Evolutionary conservation across 2,888 invertebrate genomes (phyloP).

Genomic region (Rhagonycha fulva): DNA sequence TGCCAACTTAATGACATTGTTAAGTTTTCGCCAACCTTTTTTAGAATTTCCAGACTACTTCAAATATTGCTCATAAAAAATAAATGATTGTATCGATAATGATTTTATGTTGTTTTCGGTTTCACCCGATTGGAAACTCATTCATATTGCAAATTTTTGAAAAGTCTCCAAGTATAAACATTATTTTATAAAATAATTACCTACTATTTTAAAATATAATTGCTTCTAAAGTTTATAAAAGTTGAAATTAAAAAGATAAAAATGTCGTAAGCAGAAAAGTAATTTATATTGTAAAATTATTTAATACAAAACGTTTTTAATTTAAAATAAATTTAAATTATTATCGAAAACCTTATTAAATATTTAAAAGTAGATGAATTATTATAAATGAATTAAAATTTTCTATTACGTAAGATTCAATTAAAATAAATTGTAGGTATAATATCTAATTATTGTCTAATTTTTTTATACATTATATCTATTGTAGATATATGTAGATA

Average conservation of each 20-base stretch:
- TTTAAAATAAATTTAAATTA: background rate
- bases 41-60: constrained; percentile 18
- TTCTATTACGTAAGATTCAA: too few relatives aligned
- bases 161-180: background rate
- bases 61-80: constrained; percentile 1
- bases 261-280: background rate
- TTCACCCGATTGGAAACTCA: background rate
- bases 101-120: background rate
- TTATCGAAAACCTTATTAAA: too few relatives aligned
- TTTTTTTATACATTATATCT: too few relatives aligned
- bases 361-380: background rate
- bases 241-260: background rate
- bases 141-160: background rate
- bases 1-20: constrained; percentile 52
- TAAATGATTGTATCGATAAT: background rate
- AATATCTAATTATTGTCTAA: too few relatives aligned
- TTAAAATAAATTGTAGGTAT: too few relatives aligned
- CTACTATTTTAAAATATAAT: background rate
- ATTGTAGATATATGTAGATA: too few relatives aligned
- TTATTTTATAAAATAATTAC: background rate
- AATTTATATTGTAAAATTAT: background rate
- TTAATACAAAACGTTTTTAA: background rate
- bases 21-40: constrained; percentile 23
- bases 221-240: background rate
- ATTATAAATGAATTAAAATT: background rate